These are phyloP conservation scores for Malthinus seriepunctatus DNA, from an alignment of 2,888 invertebrate genomes.

Conservation along the genomic window DNA sequence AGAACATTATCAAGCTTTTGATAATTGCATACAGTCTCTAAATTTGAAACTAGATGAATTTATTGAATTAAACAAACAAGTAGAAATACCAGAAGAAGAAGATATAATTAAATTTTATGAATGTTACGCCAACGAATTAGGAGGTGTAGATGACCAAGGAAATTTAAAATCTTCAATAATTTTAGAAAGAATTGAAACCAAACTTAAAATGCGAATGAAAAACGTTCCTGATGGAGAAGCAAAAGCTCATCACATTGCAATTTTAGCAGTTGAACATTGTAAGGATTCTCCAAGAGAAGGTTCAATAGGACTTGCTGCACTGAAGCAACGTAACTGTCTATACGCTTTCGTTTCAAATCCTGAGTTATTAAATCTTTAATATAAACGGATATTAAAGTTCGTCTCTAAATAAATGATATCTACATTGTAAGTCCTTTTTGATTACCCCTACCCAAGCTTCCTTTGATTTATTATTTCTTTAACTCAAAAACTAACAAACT, in stretches of 20 bases:
- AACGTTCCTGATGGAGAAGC: background rate
- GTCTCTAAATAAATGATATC: background rate
- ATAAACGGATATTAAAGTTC: too few species aligned
- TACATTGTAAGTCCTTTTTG: too few species aligned
- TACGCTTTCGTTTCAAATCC: background rate
- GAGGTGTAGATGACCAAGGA: background rate
- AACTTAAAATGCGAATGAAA: background rate
- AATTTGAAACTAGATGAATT: background rate
- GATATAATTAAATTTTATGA: background rate
- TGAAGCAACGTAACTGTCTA: background rate
- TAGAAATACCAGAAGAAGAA: background rate
- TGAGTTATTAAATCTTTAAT: background rate
- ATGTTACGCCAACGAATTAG: background rate
- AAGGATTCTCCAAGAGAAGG: background rate
- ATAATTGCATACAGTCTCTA: background rate
- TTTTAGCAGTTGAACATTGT: constrained; percentile 1
- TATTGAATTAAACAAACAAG: background rate
- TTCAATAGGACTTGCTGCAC: background rate
- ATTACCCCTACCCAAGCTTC: too few species aligned
- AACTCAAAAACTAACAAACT: too few species aligned
- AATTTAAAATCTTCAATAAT: background rate
- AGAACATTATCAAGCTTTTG: background rate
- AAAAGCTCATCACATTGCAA: background rate
- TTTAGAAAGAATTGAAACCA: background rate
- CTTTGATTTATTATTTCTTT: too few species aligned